Percentiles rank a stretch among this genome's conserved stretches.
Evolutionary conservation across 1,140 invertebrate species (phyloP).

Genomic region (Atta colombica): DNA sequence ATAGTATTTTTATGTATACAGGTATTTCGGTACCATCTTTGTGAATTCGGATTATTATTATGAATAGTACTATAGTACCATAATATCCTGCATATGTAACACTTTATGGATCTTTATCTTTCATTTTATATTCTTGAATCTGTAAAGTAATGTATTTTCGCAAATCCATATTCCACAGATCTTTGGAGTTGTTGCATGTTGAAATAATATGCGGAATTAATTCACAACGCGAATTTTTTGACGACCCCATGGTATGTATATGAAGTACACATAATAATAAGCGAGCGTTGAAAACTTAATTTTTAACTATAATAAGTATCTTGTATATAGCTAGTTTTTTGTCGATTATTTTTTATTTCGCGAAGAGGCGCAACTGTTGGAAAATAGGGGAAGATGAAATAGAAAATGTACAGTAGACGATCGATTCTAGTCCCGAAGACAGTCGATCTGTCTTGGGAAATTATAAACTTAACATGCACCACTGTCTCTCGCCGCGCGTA

Average conservation of each 20-base stretch:
- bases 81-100: not conserved
- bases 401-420: constrained; percentile 55
- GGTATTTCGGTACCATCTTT: not conserved
- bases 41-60: constrained; percentile 3
- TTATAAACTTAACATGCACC: constrained; percentile 51
- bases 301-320: constrained; percentile 52
- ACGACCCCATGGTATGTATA: not conserved
- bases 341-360: constrained; percentile 46
- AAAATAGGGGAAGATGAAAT: constrained; percentile 28
- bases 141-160: not conserved
- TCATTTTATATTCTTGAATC: not conserved
- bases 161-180: constrained; percentile 25
- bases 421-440: constrained; percentile 74
- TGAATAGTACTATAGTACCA: not conserved
- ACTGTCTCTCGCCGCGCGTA: constrained; percentile 40
- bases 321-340: constrained; percentile 45
- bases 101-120: constrained; percentile 28
- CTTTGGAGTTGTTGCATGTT: constrained; percentile 19
- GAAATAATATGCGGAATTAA: not conserved
- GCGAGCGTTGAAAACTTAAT: constrained; percentile 55
- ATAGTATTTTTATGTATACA: not conserved
- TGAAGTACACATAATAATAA: not conserved
- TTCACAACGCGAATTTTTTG: constrained; percentile 4
- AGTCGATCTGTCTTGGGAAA: constrained; percentile 63
- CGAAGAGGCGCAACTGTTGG: not conserved